Base-by-base conservation (phyloP, 2,888 invertebrate genomes). In the Heliconius sara region DNA sequence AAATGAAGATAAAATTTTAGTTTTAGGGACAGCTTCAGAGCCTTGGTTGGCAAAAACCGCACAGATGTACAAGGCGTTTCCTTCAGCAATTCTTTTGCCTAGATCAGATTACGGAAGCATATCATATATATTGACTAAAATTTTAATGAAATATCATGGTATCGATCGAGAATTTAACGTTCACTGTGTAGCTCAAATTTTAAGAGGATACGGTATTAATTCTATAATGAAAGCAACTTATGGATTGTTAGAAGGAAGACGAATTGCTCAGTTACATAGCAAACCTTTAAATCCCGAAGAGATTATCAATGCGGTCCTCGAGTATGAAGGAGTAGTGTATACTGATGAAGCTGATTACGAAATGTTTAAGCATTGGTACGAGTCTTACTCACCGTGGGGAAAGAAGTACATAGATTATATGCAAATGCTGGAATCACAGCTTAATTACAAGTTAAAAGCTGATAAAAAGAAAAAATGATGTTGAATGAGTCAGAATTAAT, bases 11-110 rank as follows among this genome's bases (percentile, higher is more conserved):
- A 95, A 96, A 84, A 95, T 97, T 57, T 89, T 97, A 80, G 93
- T 98, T 60, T 91, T 98, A 81, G 97, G 97, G 22, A 96, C 97
- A 3, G 96, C 97, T 2, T 88, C 95, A 2, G 95, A 96, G 84
- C 98, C 98, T 0, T 97, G 97, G 96, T 91, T 96, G 43, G 96
- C 96, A 3, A 94, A 92, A 85, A 85, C 84, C 30, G 83, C 83
- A 1, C 88, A 88, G 71, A 90, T 97, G 91, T 90, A 91, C 76
- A 97, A 96, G 89, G 90, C 93, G 2, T 96, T 96, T 87, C 96
- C 96, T 79, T 96, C 95, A 76, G 93, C 96, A 57, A 95, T 96
- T 83, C 88, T 96, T 83, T 89, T 96, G 79, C 96, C 96, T 2
- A 89, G 93, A 71, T 93, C 96, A 5, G 97, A 97, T 85, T 96